phyloP scores from a whole-genome alignment of 2,888 invertebrate genomes.

The Himalopsyche tibetana region DNA sequence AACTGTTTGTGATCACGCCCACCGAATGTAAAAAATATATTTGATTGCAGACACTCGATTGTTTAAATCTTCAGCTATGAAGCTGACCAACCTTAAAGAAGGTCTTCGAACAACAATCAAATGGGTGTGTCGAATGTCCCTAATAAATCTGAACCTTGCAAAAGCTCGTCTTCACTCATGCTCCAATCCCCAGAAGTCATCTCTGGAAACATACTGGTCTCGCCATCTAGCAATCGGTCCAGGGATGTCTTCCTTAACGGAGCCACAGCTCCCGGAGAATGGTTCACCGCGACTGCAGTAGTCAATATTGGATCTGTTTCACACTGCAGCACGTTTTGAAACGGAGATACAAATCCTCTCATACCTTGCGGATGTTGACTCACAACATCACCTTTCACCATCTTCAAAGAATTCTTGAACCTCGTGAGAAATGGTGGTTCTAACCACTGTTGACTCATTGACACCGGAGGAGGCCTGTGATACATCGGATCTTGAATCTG shows the following conservation, averaged over 20 bases:
- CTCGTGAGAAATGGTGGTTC: conserved; percentile 19
- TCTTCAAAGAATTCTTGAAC: not conserved
- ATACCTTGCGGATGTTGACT: not conserved
- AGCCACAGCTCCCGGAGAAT: not conserved
- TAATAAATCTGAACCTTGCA: conserved; percentile 56
- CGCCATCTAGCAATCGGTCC: conserved; percentile 54
- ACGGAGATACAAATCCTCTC: conserved; percentile 8
- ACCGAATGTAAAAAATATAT: conserved; percentile 38
- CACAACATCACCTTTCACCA: not conserved
- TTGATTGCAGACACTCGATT: conserved; percentile 39
- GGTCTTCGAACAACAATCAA: conserved; percentile 64
- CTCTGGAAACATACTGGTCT: conserved; percentile 56
- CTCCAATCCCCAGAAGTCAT: conserved; percentile 57
- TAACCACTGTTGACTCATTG: not conserved
- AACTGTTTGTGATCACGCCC: conserved; percentile 27
- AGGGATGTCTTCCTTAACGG: conserved; percentile 24
- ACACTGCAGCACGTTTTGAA: conserved; percentile 50
- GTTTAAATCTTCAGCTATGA: conserved; percentile 16
- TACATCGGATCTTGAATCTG: conserved; percentile 19
- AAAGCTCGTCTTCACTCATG: conserved; percentile 54
- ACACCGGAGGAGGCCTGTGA: not conserved
- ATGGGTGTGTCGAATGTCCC: conserved; percentile 60
- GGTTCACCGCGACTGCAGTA: conserved; percentile 46
- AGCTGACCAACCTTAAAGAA: conserved; percentile 51
- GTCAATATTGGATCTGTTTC: conserved; percentile 61